Base-by-base conservation (phyloP, 2,113 vertebrate species). In the Dermatemys mawii region DNA sequence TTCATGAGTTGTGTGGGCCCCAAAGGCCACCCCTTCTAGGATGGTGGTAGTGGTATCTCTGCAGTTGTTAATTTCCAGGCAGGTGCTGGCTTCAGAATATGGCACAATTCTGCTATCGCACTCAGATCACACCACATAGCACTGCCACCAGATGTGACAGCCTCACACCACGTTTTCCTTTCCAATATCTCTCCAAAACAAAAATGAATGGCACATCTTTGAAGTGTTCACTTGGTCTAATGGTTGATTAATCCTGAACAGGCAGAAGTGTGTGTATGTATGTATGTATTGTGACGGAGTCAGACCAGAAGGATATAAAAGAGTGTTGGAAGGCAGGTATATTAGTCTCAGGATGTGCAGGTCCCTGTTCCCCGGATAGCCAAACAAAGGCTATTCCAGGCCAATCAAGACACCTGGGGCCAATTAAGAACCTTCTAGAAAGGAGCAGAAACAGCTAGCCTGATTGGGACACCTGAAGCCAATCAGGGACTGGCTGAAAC, bases 191-290 rank as follows among this genome's bases (percentile, higher is more conserved):
- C 55, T 3, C 85, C 80, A 49, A 41, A 92, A 75, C 54, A 2
- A 0, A 13, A 85, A 81, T 6, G 2, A 86, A 32, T 12, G 1
- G 46, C 8, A 35, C 4, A 1, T 17, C 24, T 82, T 63, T 86
- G 50, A 87, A 80, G 80, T 2, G 46, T n/a, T 93, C 78, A 1
- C 80, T 75, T 80, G 57, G 21, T 73, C 60, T 90, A 63, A 93
- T 44, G 76, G 81, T 60, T 92, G 51, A 79, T 88, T 78, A 86
- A 90, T 94, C 84, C 76, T 73, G 3, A 49, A 41, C 53, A 41
- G 80, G 29, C 19, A 1, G 73, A 44, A 46, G 27, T 3, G 3
- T 55, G 32, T 19, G 44, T 26, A 78, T 26, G 9, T n/a, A 32
- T 24, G 49, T 19, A 79, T n/a, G n/a, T n/a, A n/a, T n/a, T n/a